Evolutionary conservation across 2,888 invertebrate genomes (phyloP).

Genomic region (Drosophila histrio): DNA sequence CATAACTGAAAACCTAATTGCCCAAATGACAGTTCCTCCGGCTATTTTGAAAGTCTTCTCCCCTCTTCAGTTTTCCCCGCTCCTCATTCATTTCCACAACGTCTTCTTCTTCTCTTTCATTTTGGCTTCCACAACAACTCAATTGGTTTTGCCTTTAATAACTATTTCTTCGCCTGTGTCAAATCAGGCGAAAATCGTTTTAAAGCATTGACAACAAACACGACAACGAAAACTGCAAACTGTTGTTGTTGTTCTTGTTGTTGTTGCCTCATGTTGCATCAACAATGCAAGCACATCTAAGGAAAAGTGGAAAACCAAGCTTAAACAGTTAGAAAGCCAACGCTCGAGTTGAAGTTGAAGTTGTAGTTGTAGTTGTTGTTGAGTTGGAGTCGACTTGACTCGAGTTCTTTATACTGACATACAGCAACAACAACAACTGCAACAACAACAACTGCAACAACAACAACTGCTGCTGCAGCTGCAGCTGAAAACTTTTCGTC

Average conservation of each 20-base stretch:
- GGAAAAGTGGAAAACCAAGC: conserved; percentile 41
- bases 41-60: conserved; percentile 57
- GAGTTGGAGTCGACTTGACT: conserved; percentile 22
- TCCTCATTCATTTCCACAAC: background rate
- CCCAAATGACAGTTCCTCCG: conserved; percentile 56
- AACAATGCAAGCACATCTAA: conserved; percentile 48
- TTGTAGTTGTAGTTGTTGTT: background rate
- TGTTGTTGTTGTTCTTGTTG: conserved; percentile 18
- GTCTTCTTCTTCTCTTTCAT: background rate
- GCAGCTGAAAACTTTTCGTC: conserved; percentile 55
- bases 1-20: conserved; percentile 61
- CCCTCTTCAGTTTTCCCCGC: background rate
- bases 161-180: conserved; percentile 69
- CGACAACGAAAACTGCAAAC: conserved; percentile 46
- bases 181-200: conserved; percentile 78
- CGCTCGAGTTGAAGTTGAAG: background rate
- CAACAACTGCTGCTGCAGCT: conserved; percentile 20
- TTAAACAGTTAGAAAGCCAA: conserved; percentile 69
- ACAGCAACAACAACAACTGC: conserved; percentile 33
- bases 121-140: conserved; percentile 57
- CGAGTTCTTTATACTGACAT: conserved; percentile 74
- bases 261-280: conserved; percentile 46
- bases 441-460: conserved; percentile 15
- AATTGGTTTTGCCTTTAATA: conserved; percentile 68
- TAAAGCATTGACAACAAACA: conserved; percentile 74